A percentile compares a stretch with the other conserved stretches of the same genome.
phyloP scores from a whole-genome alignment of 2,113 vertebrate genomes.

The Passer domesticus region DNA sequence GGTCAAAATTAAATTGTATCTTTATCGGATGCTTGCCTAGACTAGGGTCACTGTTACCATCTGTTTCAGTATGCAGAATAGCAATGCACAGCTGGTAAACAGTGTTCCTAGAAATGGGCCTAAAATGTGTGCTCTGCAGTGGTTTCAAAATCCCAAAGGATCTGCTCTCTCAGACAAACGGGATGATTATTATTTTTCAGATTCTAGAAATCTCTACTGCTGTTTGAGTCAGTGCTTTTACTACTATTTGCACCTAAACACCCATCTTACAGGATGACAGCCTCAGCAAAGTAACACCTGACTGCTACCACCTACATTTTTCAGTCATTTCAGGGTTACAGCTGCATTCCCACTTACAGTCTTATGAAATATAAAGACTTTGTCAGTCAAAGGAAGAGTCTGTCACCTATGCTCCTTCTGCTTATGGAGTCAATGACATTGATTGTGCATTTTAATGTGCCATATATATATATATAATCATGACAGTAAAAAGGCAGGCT shows the following conservation, averaged over 20 bases:
- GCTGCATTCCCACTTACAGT: neutral
- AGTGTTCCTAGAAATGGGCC: neutral
- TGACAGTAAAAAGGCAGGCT: neutral
- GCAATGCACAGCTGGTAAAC: neutral
- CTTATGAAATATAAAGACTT: neutral
- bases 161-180: neutral
- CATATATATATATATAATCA: neutral
- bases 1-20: neutral
- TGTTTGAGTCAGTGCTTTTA: conserved; percentile 19
- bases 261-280: neutral
- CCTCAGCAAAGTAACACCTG: conserved; percentile 6
- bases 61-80: neutral
- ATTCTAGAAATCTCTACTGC: conserved; percentile 3
- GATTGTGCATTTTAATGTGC: neutral
- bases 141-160: neutral
- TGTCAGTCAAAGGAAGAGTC: conserved; percentile 14
- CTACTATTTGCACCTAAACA: conserved; percentile 34
- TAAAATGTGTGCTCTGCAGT: neutral
- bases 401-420: conserved; percentile 10
- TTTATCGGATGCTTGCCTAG: neutral
- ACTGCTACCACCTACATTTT: conserved; percentile 20
- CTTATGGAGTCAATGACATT: conserved; percentile 14
- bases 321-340: neutral
- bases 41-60: neutral
- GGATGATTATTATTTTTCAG: neutral